A percentile compares a stretch with the other conserved stretches of the same genome.
Conservation (phyloP, 2,888 invertebrate species). For the Heliconius ethilla region DNA sequence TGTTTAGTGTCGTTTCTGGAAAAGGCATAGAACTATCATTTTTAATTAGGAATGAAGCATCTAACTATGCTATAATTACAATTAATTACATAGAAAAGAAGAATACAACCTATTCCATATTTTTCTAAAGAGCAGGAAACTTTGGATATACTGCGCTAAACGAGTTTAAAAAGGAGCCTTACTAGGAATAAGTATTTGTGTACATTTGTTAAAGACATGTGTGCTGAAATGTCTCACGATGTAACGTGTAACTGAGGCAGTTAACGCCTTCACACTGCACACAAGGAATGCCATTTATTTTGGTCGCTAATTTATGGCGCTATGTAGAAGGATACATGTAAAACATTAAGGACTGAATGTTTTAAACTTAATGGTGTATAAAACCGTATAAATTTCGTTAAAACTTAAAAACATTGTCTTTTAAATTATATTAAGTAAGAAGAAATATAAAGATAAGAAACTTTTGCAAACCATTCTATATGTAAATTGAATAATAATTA, state of each 20-base stretch:
- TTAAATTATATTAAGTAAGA: background rate
- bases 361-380: background rate
- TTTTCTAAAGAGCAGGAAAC: background rate
- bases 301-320: slow-evolving; percentile 67
- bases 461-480: slow-evolving; percentile 69
- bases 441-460: no score
- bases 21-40: background rate
- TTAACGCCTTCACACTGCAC: slow-evolving; percentile 58
- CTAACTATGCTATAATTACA: background rate
- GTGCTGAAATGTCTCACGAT: slow-evolving; percentile 37
- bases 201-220: slow-evolving; percentile 32
- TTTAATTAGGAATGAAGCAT: background rate
- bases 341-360: background rate
- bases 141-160: background rate
- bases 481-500: slow-evolving; percentile 66
- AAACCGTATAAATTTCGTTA: background rate
- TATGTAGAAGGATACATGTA: background rate
- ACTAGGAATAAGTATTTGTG: slow-evolving; percentile 37
- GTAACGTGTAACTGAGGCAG: slow-evolving; percentile 49
- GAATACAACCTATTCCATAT: background rate
- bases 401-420: background rate
- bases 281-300: slow-evolving; percentile 65
- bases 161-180: slow-evolving; percentile 35
- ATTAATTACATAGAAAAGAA: background rate
- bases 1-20: background rate